A percentile compares a stretch with the other conserved stretches of the same genome.
phyloP scores from a whole-genome alignment of 2,888 invertebrate species.

The Podabrus alpinus region DNA sequence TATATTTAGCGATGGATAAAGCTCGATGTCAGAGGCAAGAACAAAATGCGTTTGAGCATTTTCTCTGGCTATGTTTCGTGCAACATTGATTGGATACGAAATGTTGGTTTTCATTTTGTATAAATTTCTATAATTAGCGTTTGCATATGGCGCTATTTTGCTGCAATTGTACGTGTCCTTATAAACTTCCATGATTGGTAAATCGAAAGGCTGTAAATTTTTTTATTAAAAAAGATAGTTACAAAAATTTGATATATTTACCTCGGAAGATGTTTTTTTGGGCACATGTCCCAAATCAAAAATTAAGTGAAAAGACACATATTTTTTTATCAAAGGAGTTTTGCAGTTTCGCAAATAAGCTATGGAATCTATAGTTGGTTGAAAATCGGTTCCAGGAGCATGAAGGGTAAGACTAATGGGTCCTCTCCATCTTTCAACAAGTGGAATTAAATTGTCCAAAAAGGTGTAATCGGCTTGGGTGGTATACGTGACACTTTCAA shows the following conservation, averaged over 20 bases:
- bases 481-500: slow-evolving; percentile 68
- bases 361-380: slow-evolving; percentile 61
- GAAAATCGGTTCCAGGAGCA: slow-evolving; percentile 66
- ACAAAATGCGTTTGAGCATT: slow-evolving; percentile 45
- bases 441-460: slow-evolving; percentile 64
- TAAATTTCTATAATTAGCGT: slow-evolving; percentile 18
- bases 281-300: slow-evolving; percentile 65
- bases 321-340: slow-evolving; percentile 58
- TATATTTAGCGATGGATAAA: slow-evolving; percentile 44
- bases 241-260: neutral
- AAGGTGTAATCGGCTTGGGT: slow-evolving; percentile 72
- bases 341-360: slow-evolving; percentile 62
- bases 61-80: slow-evolving; percentile 45
- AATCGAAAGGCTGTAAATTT: slow-evolving; percentile 21
- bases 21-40: slow-evolving; percentile 47
- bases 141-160: slow-evolving; percentile 25
- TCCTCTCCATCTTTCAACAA: slow-evolving; percentile 65
- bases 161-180: slow-evolving; percentile 34
- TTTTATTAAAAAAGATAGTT: neutral
- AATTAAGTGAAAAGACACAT: slow-evolving; percentile 68
- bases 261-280: neutral
- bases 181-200: slow-evolving; percentile 34
- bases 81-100: slow-evolving; percentile 47
- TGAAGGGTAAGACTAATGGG: slow-evolving; percentile 69
- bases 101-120: slow-evolving; percentile 42